Evolutionary conservation across 2,797 vertebrate species (phyloP), one percentile per base, ranked within the genome.

Genomic region (Pseudochirops corinnae): DNA sequence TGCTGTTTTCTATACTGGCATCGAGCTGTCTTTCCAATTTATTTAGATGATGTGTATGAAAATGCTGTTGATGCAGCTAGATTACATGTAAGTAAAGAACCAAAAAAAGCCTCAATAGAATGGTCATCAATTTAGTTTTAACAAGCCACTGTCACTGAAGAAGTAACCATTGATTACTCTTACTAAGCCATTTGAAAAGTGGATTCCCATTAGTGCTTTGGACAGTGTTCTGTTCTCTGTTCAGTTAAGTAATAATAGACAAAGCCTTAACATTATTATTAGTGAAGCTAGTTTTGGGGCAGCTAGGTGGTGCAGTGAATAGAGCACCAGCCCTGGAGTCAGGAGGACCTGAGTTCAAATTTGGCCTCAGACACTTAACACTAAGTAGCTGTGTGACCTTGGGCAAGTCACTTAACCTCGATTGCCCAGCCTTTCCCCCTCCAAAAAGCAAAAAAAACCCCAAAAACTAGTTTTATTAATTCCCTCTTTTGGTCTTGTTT

Each of bases 1-100:
- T 99, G 99, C 97, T 99, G 99, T 98, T 99, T 99, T 98, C 98
- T 99, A 5, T 99, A 99, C 98, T 99, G 99, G 99, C 99, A 99
- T 97, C 99, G 99, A 97, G 99, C 99, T 0, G 99, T 99, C 93
- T 99, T 99, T 98, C 99, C 99, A 31, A 99, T 99, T 98, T 99
- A 99, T 98, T 98, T 99, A 91, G 99, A 99, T 97, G 99, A 99
- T 29, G 99, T 99, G 0, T 99, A 99, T 94, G 99, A 99, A 98
- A 99, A 99, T 56, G 99, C 99, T 0, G 99, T 99, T 55, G 99
- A 99, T 95, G 99, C 99, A 90, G 99, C 99, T 90, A 99, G 99
- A 94, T 98, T 99, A 94, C 99, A 99, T 58, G 99, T 99, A 98
- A 99, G 99, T 98, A 97, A 58, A 91, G 53, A 92, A 91, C 33